phyloP scores from a whole-genome alignment of 2,113 vertebrate genomes.

The Montifringilla adamsi region DNA sequence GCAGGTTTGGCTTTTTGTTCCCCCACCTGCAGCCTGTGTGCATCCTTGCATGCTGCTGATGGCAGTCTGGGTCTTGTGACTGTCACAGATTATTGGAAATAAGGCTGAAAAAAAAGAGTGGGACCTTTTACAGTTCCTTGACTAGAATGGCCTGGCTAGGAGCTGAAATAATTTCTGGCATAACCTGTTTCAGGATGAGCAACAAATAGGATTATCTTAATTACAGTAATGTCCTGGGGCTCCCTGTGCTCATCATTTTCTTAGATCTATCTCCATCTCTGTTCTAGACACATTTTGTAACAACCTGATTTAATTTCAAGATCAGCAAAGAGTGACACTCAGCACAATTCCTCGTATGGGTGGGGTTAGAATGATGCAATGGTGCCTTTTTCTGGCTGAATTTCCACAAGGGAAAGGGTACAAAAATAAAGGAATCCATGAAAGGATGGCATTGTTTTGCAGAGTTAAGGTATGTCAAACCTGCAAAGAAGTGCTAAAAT shows the following conservation, averaged over 20 bases:
- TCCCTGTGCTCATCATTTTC: not conserved
- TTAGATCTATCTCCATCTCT: not conserved
- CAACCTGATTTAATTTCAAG: not conserved
- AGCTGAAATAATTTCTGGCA: not conserved
- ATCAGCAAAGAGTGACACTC: not conserved
- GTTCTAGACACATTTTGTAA: not conserved
- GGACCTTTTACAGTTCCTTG: not conserved
- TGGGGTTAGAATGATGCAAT: not conserved
- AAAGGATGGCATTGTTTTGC: not conserved
- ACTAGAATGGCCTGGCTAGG: not conserved
- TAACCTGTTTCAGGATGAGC: not conserved
- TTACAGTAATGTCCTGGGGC: not conserved
- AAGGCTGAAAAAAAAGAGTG: not conserved
- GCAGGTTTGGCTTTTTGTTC: not conserved
- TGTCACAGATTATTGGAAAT: not conserved
- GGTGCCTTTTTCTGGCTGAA: not conserved
- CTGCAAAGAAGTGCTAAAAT: not conserved
- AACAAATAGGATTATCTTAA: conserved; percentile 1
- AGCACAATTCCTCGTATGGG: not conserved
- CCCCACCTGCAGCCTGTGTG: not conserved
- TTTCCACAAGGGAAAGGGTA: not conserved
- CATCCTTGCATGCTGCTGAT: not conserved
- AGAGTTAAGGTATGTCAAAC: not conserved
- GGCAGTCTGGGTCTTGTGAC: not conserved
- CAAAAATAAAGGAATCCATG: not conserved